These are phyloP conservation scores for Panthera uncia DNA, from an alignment of 2,113 vertebrate genomes.

Conservation along the genomic window DNA sequence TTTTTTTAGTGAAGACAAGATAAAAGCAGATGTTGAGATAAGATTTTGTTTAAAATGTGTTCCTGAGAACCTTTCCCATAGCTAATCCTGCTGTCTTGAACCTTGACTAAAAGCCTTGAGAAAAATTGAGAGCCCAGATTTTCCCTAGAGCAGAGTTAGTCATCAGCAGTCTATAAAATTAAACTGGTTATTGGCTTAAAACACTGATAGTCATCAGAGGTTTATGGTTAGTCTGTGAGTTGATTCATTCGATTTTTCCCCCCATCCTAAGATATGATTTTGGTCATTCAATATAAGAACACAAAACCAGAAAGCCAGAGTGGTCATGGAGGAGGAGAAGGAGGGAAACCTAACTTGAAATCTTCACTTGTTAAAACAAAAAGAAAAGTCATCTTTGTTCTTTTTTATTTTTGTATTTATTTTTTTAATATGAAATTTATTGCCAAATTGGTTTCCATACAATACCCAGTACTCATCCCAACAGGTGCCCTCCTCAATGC, in stretches of 20 bases:
- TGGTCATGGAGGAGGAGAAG: background rate
- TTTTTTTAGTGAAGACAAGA: background rate
- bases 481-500: no score
- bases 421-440: no score
- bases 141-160: background rate
- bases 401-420: background rate
- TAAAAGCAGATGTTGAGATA: background rate
- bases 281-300: background rate
- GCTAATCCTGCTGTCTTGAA: background rate
- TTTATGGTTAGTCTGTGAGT: background rate
- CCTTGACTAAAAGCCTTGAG: slow-evolving; percentile 29
- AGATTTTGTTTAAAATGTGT: slow-evolving; percentile 12
- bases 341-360: slow-evolving; percentile 6
- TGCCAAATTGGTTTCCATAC: no score
- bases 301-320: background rate
- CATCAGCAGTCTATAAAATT: slow-evolving; percentile 32
- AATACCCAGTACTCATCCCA: no score
- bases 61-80: background rate
- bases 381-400: background rate
- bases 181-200: slow-evolving; percentile 42
- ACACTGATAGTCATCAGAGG: background rate
- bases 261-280: background rate
- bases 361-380: background rate
- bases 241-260: slow-evolving; percentile 7
- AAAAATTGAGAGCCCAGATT: background rate